Percentiles rank a stretch among this genome's conserved stretches.
phyloP scores from a whole-genome alignment of 2,797 vertebrate species.

The Lateolabrax maculatus region DNA sequence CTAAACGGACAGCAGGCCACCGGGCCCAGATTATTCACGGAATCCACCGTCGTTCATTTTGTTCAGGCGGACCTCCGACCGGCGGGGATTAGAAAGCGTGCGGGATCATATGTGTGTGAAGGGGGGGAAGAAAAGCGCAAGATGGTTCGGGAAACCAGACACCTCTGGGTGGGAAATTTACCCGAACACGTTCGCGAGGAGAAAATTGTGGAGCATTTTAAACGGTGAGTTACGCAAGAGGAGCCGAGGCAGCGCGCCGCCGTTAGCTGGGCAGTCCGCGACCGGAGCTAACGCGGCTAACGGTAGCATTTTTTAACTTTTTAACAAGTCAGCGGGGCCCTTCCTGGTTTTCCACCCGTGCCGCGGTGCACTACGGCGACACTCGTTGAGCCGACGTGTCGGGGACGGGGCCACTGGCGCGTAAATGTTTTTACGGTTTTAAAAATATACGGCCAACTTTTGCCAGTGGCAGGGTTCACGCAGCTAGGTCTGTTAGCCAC shows the following conservation, averaged over 20 bases:
- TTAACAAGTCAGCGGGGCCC: background rate
- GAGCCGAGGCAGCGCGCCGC: slow-evolving; percentile 71
- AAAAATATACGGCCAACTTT: slow-evolving; percentile 67
- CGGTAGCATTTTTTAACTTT: slow-evolving; percentile 62
- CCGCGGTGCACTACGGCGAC: background rate
- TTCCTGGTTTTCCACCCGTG: background rate
- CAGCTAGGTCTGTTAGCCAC: slow-evolving; percentile 67
- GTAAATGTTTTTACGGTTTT: slow-evolving; percentile 1
- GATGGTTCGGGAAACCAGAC: slow-evolving; percentile 99
- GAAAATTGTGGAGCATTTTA: slow-evolving; percentile 99
- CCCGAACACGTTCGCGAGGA: slow-evolving; percentile 99
- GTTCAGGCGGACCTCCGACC: slow-evolving; percentile 82
- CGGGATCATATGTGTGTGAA: slow-evolving; percentile 85
- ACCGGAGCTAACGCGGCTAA: slow-evolving; percentile 67
- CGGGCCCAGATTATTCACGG: slow-evolving; percentile 76
- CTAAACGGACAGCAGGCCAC: slow-evolving; percentile 63
- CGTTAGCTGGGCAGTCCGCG: slow-evolving; percentile 60
- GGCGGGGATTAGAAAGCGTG: slow-evolving; percentile 83
- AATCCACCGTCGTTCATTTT: slow-evolving; percentile 83
- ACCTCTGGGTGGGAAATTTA: slow-evolving; percentile 99
- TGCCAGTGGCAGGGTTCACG: slow-evolving; percentile 35
- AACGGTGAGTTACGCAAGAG: slow-evolving; percentile 93
- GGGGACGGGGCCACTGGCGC: fast-evolving
- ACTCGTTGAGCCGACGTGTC: background rate
- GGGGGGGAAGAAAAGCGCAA: slow-evolving; percentile 83